phyloP scores from a whole-genome alignment of 1,140 invertebrate genomes.

The Holotrichia oblita region DNA sequence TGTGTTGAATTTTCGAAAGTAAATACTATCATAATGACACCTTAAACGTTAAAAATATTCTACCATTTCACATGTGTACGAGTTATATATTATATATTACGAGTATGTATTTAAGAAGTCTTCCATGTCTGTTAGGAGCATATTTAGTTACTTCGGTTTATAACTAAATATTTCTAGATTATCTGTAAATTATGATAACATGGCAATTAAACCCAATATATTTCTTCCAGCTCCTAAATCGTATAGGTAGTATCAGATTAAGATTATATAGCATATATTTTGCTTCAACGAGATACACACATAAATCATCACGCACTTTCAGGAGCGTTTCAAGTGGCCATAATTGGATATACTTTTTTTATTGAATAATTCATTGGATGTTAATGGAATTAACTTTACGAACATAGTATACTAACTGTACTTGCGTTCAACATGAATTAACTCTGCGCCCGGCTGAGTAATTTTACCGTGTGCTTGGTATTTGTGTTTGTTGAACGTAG shows the following conservation, averaged over 20 bases:
- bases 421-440: neutral
- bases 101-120: no score
- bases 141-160: no score
- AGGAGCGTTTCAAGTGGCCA: neutral
- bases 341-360: conserved; percentile 13
- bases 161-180: no score
- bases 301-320: neutral
- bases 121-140: no score
- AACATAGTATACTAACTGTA: neutral
- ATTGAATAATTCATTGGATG: conserved; percentile 21
- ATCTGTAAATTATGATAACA: no score
- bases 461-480: neutral
- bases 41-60: neutral
- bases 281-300: neutral
- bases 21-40: conserved; percentile 18
- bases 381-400: conserved; percentile 24
- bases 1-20: neutral
- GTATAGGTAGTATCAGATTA: no score
- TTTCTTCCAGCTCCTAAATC: no score
- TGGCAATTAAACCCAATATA: no score
- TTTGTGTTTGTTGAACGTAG: neutral
- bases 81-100: no score
- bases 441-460: neutral
- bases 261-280: no score
- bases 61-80: no score